Evolutionary conservation across 2,888 invertebrate genomes (phyloP).

Genomic region (Serripes groenlandicus): DNA sequence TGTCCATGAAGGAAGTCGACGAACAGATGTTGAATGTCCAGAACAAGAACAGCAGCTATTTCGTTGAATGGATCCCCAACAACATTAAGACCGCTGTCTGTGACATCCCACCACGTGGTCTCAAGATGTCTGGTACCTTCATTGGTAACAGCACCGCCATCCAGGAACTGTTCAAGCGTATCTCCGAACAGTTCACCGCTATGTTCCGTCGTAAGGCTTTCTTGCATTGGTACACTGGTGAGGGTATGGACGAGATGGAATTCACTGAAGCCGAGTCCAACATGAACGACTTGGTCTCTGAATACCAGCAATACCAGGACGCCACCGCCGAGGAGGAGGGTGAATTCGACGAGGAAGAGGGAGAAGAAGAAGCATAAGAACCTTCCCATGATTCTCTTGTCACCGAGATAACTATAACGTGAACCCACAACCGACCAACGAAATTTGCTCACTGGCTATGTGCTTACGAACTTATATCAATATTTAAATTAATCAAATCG

Average conservation of each 20-base stretch:
- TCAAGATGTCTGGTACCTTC: conserved; percentile 95
- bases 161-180: conserved; percentile 81
- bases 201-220: conserved; percentile 99
- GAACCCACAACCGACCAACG: too few relatives aligned
- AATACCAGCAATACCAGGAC: conserved; percentile 80
- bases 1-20: conserved; percentile 88
- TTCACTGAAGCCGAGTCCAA: conserved; percentile 95
- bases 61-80: conserved; percentile 84
- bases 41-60: conserved; percentile 82
- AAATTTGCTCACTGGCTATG: too few relatives aligned
- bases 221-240: conserved; percentile 99
- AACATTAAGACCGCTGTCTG: conserved; percentile 93
- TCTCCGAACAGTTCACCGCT: conserved; percentile 89
- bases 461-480: too few relatives aligned
- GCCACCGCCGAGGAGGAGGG: conserved; percentile 88
- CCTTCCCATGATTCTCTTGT: too few relatives aligned
- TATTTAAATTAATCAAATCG: too few relatives aligned
- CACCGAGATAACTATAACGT: too few relatives aligned
- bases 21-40: conserved; percentile 95
- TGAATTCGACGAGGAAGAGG: too few relatives aligned
- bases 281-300: conserved; percentile 90
- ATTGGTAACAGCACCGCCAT: conserved; percentile 89
- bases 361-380: too few relatives aligned
- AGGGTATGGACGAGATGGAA: conserved; percentile 98
- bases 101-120: conserved; percentile 96